phyloP scores from a whole-genome alignment of 2,888 invertebrate species.

The Leucoma salicis region DNA sequence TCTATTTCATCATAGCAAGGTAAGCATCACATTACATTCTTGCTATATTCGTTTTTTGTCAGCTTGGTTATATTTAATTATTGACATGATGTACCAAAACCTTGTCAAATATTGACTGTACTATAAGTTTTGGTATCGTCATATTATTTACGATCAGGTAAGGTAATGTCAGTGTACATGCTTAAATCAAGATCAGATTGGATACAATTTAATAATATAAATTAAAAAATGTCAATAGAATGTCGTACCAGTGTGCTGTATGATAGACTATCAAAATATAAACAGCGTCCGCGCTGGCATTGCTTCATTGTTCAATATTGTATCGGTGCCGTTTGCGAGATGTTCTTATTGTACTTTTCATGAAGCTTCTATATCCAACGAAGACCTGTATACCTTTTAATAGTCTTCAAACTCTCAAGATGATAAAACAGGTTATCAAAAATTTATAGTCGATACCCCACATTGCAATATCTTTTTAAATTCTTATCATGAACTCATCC shows the following conservation, averaged over 20 bases:
- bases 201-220: constrained; percentile 42
- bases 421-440: constrained; percentile 8
- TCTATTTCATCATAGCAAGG: constrained; percentile 99
- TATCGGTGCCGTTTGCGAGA: constrained; percentile 65
- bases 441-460: constrained; percentile 28
- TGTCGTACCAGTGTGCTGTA: constrained; percentile 44
- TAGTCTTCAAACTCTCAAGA: constrained; percentile 16
- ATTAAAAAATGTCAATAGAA: constrained; percentile 28
- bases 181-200: constrained; percentile 62
- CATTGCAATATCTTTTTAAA: constrained; percentile 24
- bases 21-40: constrained; percentile 72
- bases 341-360: constrained; percentile 49
- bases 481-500: constrained; percentile 44
- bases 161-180: constrained; percentile 70
- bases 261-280: constrained; percentile 40
- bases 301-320: constrained; percentile 69
- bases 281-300: constrained; percentile 52
- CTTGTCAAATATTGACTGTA: constrained; percentile 7
- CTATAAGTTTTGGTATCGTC: constrained; percentile 54
- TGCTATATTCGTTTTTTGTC: constrained; percentile 56
- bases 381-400: constrained; percentile 33
- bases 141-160: constrained; percentile 56
- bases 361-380: constrained; percentile 59
- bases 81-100: constrained; percentile 61
- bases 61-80: constrained; percentile 54